Percentiles rank a stretch among this genome's conserved stretches.
phyloP scores from a whole-genome alignment of 2,888 invertebrate species.

The Megastigmus dorsalis region DNA sequence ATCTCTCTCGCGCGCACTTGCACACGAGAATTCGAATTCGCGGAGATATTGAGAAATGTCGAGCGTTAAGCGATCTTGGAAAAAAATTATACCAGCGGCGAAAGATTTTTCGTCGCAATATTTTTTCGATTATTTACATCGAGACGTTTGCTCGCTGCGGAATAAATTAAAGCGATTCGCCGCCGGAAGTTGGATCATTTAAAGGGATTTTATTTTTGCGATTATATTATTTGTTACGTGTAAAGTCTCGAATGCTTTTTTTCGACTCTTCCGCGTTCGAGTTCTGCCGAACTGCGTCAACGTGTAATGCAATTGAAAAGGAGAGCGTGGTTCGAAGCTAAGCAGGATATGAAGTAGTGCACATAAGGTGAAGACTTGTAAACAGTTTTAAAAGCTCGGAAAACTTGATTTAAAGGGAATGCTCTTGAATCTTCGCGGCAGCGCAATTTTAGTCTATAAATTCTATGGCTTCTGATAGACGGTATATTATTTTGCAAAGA shows the following conservation, averaged over 20 bases:
- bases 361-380: neutral
- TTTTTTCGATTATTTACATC: neutral
- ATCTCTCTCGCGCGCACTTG: neutral
- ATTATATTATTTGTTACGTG: too few species aligned
- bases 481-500: too few species aligned
- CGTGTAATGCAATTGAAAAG: neutral
- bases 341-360: slow-evolving; percentile 9
- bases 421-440: too few species aligned
- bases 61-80: neutral
- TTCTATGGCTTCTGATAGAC: too few species aligned
- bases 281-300: neutral
- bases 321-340: neutral
- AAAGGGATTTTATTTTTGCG: too few species aligned
- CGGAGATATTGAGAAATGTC: neutral
- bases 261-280: neutral
- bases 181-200: neutral
- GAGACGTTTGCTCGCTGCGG: too few species aligned
- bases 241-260: neutral
- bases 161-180: too few species aligned
- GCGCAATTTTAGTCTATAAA: too few species aligned
- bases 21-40: neutral
- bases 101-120: too few species aligned
- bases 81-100: too few species aligned
- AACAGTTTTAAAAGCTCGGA: slow-evolving; percentile 2
- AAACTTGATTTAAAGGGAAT: neutral